Conservation (phyloP, 2,797 vertebrate genomes). For the Okamejei kenojei region DNA sequence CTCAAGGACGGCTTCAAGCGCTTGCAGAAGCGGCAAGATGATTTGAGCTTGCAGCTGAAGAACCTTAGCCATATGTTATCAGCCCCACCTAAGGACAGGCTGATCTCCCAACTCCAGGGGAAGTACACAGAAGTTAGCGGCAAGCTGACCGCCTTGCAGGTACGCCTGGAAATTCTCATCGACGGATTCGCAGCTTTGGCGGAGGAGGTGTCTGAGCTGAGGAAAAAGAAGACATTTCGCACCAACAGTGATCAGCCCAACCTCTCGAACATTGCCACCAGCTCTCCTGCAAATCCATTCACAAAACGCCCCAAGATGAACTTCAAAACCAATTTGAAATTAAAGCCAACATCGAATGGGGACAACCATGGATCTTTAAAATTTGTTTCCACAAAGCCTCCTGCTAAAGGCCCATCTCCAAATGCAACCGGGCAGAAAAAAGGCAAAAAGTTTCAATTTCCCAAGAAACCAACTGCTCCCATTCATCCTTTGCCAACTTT, state of each 20-base stretch:
- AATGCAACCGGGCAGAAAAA: not conserved
- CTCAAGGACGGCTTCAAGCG: conserved; percentile 54
- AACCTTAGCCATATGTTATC: conserved; percentile 46
- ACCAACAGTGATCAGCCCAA: conserved; percentile 40
- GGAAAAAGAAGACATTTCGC: conserved; percentile 45
- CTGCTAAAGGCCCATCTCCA: not conserved
- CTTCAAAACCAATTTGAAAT: not conserved
- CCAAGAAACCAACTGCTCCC: not conserved
- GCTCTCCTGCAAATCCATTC: not conserved
- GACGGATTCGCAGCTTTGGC: conserved; percentile 61
- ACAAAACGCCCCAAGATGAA: not conserved
- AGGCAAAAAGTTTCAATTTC: not conserved
- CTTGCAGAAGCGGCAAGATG: conserved; percentile 51
- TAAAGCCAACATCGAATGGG: not conserved
- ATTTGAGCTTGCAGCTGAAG: conserved; percentile 51
- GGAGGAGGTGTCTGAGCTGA: conserved; percentile 63
- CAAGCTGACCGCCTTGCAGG: conserved; percentile 55
- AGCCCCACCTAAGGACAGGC: conserved; percentile 46
- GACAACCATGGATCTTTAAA: not conserved
- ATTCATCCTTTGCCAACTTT: not conserved
- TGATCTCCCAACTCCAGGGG: conserved; percentile 49
- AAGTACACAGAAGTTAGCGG: conserved; percentile 53
- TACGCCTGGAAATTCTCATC: conserved; percentile 61
- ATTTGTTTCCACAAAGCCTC: not conserved
- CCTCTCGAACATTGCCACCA: not conserved